Evolutionary conservation across 2,888 invertebrate species (phyloP), one percentile per base, ranked within the genome.

Genomic region (Noctua fimbriata): DNA sequence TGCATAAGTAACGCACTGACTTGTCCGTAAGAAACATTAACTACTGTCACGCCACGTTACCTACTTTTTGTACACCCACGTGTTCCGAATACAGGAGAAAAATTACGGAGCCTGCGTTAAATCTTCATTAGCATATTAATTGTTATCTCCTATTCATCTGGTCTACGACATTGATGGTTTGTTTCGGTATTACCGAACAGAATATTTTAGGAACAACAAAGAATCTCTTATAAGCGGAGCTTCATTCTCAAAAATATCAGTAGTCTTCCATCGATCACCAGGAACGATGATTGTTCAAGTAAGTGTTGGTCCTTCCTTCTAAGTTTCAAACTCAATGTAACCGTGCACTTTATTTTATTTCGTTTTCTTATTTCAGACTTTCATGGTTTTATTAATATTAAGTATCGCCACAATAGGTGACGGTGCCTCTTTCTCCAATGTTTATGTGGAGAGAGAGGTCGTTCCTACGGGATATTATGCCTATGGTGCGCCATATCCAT

Each of bases 121-220:
- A 96, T 95, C 91, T 90, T 92, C 91, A 96, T 96, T 96, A 93
- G 88, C 96, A 96, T 96, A 94, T 95, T 95, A 93, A 96, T 96
- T 97, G 96, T 96, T 94, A 84, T 88, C 91, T 91, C 87, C 95
- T 95, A 94, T 96, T 96, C 95, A 95, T 91, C 90, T 92, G 92
- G 92, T 94, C 92, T 93, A 93, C 93, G 96, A 96, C 97, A 96
- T 96, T 96, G 96, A 94, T 94, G 94, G 94, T 96, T 96, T 95
- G 96, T 96, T 95, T 96, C 95, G 95, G 95, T 96, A 93, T 96
- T 95, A 94, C 95, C 92, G 95, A 94, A 95, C 93, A 92, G 95
- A 92, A 96, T 96, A 96, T 94, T 95, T 96, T 94, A 93, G 87
- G 88, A 91, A 92, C 93, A 94, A 95, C 94, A 95, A 95, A 94